Evolutionary conservation across 2,888 invertebrate genomes (phyloP).

Genomic region (Caenorhabditis virilis): DNA sequence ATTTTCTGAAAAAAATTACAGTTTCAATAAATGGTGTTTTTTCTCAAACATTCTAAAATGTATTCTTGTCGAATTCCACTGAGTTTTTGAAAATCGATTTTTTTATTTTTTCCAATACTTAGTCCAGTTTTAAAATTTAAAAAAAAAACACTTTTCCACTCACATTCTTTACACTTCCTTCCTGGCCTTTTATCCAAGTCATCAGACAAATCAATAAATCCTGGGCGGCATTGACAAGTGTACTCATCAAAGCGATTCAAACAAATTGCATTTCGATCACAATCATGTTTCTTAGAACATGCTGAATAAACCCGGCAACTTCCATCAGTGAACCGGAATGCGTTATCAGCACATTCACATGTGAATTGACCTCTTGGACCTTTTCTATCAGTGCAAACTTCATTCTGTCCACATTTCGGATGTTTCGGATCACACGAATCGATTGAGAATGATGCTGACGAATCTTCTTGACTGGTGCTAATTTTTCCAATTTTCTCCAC

Average conservation of each 20-base stretch:
- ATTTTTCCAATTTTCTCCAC: constrained; percentile 36
- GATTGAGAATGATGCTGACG: constrained; percentile 47
- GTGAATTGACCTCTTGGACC: constrained; percentile 46
- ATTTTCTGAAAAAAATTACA: too few relatives aligned
- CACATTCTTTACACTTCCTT: constrained; percentile 66
- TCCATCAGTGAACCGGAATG: constrained; percentile 64
- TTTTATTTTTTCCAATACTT: neutral
- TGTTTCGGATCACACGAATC: constrained; percentile 54
- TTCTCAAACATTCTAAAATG: too few relatives aligned
- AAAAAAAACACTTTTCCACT: too few relatives aligned
- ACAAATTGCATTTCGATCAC: constrained; percentile 65
- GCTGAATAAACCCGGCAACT: constrained; percentile 64
- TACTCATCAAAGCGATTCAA: constrained; percentile 66
- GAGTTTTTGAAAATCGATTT: too few relatives aligned
- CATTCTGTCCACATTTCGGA: constrained; percentile 55
- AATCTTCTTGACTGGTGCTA: neutral
- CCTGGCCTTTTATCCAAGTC: constrained; percentile 64
- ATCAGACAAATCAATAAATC: constrained; percentile 63
- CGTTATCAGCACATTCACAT: constrained; percentile 63
- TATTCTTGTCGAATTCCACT: too few relatives aligned
- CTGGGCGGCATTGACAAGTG: constrained; percentile 66
- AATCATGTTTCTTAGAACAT: constrained; percentile 54
- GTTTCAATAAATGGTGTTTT: too few relatives aligned
- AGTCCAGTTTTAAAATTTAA: neutral
- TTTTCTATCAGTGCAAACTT: constrained; percentile 58